phyloP scores from a whole-genome alignment of 2,888 invertebrate species.

The Harpalus rufipes region DNA sequence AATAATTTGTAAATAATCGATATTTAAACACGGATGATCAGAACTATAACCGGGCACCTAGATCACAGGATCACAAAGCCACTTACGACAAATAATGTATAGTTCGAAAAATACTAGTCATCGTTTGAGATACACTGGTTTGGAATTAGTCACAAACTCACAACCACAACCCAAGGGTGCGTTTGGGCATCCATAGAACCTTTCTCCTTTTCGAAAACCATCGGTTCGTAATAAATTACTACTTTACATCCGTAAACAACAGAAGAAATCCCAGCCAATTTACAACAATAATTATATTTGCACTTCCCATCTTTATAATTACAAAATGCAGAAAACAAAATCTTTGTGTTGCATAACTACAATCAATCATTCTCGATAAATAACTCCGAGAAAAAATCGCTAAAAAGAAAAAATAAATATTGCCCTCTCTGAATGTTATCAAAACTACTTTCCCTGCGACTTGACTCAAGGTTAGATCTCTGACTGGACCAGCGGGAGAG shows the following conservation, averaged over 20 bases:
- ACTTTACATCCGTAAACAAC: conserved; percentile 19
- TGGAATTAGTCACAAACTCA: conserved; percentile 15
- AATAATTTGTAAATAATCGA: too few species aligned
- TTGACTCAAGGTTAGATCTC: conserved; percentile 64
- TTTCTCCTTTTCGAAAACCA: conserved; percentile 18
- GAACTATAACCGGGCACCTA: too few species aligned
- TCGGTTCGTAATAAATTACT: not conserved
- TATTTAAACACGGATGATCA: too few species aligned
- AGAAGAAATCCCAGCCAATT: not conserved
- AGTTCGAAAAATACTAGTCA: too few species aligned
- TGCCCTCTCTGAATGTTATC: conserved; percentile 35
- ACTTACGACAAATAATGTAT: too few species aligned
- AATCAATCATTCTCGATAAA: conserved; percentile 52
- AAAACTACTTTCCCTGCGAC: conserved; percentile 49
- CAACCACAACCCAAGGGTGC: conserved; percentile 4
- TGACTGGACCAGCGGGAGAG: conserved; percentile 40
- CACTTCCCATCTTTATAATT: conserved; percentile 37
- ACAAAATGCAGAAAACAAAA: conserved; percentile 23
- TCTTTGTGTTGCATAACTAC: conserved; percentile 41
- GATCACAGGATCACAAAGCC: too few species aligned
- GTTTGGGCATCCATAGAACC: conserved; percentile 11
- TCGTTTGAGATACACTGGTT: conserved; percentile 11
- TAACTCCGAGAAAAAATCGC: conserved; percentile 39
- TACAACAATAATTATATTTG: not conserved
- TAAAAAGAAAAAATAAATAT: conserved; percentile 27